Evolutionary conservation across 2,797 vertebrate species (phyloP).

Genomic region (Sebastolobus alascanus): DNA sequence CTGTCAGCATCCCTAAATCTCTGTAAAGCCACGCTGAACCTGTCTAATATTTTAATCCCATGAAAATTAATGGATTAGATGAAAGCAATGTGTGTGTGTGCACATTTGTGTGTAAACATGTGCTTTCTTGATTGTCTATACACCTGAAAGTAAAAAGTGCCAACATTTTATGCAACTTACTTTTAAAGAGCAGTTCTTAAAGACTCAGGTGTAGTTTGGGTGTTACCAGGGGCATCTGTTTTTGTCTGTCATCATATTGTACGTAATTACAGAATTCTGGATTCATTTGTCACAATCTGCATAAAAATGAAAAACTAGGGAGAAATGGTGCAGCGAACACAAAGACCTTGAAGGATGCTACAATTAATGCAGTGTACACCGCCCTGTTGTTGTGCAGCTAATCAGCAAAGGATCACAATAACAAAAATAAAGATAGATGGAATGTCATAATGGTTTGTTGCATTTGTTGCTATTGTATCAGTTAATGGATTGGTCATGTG

Average conservation of each 20-base stretch:
- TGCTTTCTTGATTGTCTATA: background rate
- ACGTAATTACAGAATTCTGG: background rate
- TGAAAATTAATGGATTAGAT: constrained; percentile 47
- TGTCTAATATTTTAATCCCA: constrained; percentile 50
- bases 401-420: no score
- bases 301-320: background rate
- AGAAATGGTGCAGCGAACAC: background rate
- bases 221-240: background rate
- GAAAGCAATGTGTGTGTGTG: background rate
- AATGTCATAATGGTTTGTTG: no score
- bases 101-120: background rate
- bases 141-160: background rate
- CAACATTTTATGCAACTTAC: background rate
- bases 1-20: constrained; percentile 16
- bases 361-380: background rate
- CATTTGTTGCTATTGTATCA: no score
- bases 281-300: constrained; percentile 30
- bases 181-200: background rate
- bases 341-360: constrained; percentile 15
- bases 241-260: background rate
- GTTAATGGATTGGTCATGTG: no score
- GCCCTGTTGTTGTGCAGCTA: no score
- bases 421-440: no score
- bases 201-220: background rate
- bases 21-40: constrained; percentile 27